phyloP scores from a whole-genome alignment of 2,113 vertebrate genomes.

The Capra hircus region DNA sequence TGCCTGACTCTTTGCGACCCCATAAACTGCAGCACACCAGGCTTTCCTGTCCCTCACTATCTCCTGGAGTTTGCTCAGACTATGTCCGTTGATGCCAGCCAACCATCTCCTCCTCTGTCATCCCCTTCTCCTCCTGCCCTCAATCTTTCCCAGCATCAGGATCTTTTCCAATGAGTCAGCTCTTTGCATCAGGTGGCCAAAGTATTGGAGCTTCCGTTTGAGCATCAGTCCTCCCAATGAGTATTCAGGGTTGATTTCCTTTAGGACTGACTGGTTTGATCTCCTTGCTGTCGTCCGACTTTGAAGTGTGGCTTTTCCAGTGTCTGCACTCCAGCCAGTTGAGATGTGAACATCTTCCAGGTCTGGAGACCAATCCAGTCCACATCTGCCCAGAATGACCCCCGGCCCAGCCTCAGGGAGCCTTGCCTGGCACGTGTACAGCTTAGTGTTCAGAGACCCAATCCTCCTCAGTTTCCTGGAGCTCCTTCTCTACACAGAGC shows the following conservation, averaged over 20 bases:
- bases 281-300: neutral
- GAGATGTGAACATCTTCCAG: neutral
- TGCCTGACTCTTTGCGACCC: neutral
- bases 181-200: neutral
- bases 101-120: neutral
- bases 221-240: neutral
- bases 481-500: neutral
- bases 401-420: neutral
- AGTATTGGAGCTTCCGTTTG: neutral
- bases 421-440: rapidly evolving
- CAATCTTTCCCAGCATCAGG: neutral
- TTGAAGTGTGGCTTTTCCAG: neutral
- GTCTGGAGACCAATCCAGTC: neutral
- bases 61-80: neutral
- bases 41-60: neutral
- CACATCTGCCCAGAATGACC: rapidly evolving
- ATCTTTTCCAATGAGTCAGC: neutral
- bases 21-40: neutral
- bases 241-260: neutral
- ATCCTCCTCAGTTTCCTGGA: no score
- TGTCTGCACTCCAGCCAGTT: neutral
- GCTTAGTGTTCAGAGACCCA: neutral
- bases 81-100: neutral
- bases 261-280: neutral
- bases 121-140: neutral